Evolutionary conservation across 2,797 vertebrate species (phyloP).

Genomic region (Paratrypauchen microcephalus): DNA sequence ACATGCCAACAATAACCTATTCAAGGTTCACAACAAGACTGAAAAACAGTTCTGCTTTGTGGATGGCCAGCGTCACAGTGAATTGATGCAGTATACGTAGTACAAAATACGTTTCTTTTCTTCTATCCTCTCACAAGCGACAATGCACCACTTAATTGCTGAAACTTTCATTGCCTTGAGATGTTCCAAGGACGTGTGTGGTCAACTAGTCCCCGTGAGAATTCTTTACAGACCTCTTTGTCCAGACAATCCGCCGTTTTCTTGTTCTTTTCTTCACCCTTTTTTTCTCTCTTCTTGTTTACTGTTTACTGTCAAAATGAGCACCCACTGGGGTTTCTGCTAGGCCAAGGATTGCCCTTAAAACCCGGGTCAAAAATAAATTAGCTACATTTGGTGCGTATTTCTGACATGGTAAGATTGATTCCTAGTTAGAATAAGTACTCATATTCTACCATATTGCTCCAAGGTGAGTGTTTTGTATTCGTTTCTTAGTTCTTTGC

Average conservation of each 20-base stretch:
- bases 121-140: not conserved
- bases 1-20: too few species aligned
- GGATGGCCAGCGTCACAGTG: too few species aligned
- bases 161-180: not conserved
- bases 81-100: too few species aligned
- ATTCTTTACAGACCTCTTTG: constrained; percentile 10
- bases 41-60: too few species aligned
- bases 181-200: constrained; percentile 8
- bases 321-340: constrained; percentile 23
- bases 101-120: too few species aligned
- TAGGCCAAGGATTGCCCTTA: constrained; percentile 37
- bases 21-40: too few species aligned
- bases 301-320: constrained; percentile 37
- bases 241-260: not conserved
- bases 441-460: too few species aligned
- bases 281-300: constrained; percentile 7
- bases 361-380: not conserved
- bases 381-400: not conserved
- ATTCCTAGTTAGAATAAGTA: too few species aligned
- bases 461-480: too few species aligned
- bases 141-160: not conserved
- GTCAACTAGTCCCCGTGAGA: not conserved
- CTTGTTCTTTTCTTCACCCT: not conserved
- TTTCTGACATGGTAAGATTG: not conserved
- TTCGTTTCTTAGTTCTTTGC: too few species aligned